These are phyloP conservation scores for Lasioglossum malachurum DNA, from an alignment of 2,888 invertebrate genomes.

Conservation along the genomic window DNA sequence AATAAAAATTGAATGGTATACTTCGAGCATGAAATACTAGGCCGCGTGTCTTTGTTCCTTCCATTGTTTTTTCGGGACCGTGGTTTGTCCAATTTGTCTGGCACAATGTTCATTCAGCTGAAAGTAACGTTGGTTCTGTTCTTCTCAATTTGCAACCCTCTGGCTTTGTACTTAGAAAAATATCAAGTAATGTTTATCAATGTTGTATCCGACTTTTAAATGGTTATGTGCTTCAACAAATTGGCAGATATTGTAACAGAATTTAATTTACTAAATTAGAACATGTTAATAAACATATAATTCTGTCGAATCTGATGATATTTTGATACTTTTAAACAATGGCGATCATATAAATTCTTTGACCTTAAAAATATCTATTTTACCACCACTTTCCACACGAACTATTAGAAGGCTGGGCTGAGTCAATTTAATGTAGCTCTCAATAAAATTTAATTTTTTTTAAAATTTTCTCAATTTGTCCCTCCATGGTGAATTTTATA, in stretches of 20 bases:
- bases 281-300: too few relatives aligned
- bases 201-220: background rate
- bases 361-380: background rate
- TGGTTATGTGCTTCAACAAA: too few relatives aligned
- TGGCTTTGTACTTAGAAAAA: background rate
- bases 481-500: background rate
- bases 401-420: background rate
- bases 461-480: background rate
- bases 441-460: too few relatives aligned
- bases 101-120: background rate
- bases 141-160: background rate
- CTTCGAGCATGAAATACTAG: conserved; percentile 40
- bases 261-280: too few relatives aligned
- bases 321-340: background rate
- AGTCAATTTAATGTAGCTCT: too few relatives aligned
- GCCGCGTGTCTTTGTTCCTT: background rate
- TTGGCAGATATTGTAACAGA: too few relatives aligned
- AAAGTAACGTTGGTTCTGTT: background rate
- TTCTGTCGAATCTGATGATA: too few relatives aligned
- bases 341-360: background rate
- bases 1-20: conserved; percentile 63
- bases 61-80: background rate
- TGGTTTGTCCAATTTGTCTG: background rate
- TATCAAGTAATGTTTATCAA: background rate
- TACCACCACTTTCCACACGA: background rate